Conservation (phyloP, 1,140 invertebrate species). For the Nylanderia fulva region DNA sequence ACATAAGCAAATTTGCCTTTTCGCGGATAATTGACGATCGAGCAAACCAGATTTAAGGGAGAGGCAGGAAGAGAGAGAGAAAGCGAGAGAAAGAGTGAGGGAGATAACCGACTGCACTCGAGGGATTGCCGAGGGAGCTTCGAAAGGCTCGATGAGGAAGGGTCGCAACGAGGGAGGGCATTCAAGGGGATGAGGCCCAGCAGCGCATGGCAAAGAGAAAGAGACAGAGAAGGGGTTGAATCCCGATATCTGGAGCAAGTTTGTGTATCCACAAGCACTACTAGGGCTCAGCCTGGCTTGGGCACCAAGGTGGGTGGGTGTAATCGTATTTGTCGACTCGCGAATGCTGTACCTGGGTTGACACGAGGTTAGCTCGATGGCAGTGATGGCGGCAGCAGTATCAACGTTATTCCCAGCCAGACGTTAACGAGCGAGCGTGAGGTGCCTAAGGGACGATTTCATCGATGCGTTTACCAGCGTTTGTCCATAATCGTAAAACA, state of each 20-base stretch:
- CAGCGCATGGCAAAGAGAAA: conserved; percentile 1
- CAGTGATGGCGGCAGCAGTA: background rate
- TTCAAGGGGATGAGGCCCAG: conserved; percentile 33
- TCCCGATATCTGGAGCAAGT: conserved; percentile 36
- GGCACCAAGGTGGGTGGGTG: background rate
- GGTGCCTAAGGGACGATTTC: background rate
- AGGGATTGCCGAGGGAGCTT: conserved; percentile 24
- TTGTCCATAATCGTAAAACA: conserved; percentile 54
- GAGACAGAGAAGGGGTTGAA: conserved; percentile 1
- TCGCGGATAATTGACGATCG: conserved; percentile 48
- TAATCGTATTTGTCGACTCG: conserved; percentile 60
- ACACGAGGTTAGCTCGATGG: conserved; percentile 25
- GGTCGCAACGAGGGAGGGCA: conserved; percentile 8
- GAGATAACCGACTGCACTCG: conserved; percentile 39
- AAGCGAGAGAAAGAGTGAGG: background rate
- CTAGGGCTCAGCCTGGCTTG: background rate
- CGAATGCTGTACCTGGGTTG: conserved; percentile 24
- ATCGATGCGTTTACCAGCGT: conserved; percentile 44
- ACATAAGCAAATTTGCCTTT: conserved; percentile 44
- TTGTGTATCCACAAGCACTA: conserved; percentile 50
- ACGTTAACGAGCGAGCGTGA: conserved; percentile 50
- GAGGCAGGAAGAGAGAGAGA: background rate
- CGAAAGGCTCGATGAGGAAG: conserved; percentile 26
- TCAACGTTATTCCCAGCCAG: background rate
- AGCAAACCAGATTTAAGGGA: conserved; percentile 25